Base-by-base conservation (phyloP, 2,888 invertebrate species). In the Mesorhabditis spiculigera region DNA sequence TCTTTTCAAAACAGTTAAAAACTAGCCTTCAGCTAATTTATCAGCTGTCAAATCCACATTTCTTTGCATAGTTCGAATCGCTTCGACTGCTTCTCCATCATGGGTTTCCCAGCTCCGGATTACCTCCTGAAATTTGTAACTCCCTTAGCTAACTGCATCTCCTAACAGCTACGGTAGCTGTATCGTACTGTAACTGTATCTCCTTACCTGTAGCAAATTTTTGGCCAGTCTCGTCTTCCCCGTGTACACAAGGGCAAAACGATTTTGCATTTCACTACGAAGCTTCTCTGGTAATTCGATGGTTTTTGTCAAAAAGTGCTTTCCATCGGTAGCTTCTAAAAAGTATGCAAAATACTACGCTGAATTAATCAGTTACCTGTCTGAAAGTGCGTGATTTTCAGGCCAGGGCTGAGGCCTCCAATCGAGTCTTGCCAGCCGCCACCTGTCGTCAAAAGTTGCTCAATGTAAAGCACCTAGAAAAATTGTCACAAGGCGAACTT, bases 341-440 rank as follows among this genome's bases (percentile, higher is more conserved):
- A 63, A 67, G n/a, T 43, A 71, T 5, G 62, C 4, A 28, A 28
- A 28, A 3, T 28, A 1, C 28, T 28, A 3, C 1, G 3, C 28
- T 28, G 1, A 1, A 28, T 1, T 28, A 28, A 28, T n/a, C n/a
- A n/a, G n/a, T 58, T 4, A 4, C 77, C 77, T 0, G 5, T 44
- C 43, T 87, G 13, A 45, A 43, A 73, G 87, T 50, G 83, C 78
- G 13, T 88, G 45, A 87, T 78, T 69, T 87, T 87, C 45, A 89
- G 75, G 3, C 89, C 89, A 3, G 87, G 87, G 50, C 85, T 80
- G 10, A 89, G 77, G 0, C 89, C 89, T 28, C 89, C 89, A 4
- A 89, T 74, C 66, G 78, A 77, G 70, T 89, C 89, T 82, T 89
- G 89, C 89, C 89, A 90, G 0, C 89, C 89, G 3, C 89, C 89